These are phyloP conservation scores for Romanomermis culicivorax DNA, from an alignment of 2,888 invertebrate species.

Conservation along the genomic window DNA sequence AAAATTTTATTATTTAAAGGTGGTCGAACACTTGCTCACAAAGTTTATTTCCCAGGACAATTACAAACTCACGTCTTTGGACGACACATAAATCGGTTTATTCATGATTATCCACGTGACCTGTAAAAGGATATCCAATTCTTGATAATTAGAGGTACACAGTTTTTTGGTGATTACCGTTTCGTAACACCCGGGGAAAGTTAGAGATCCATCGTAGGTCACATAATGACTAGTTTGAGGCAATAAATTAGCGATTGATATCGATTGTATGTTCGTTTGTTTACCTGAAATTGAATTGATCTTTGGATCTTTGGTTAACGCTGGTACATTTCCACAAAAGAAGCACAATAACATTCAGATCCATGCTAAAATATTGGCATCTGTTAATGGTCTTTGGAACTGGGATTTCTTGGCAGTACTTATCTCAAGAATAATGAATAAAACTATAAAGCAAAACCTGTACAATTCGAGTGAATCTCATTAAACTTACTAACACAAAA, in stretches of 20 bases:
- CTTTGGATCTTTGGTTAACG: constrained; percentile 3
- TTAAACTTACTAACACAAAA: background rate
- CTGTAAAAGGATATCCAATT: background rate
- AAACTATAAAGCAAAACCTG: too few species aligned
- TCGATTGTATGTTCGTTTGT: constrained; percentile 55
- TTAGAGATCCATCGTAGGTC: constrained; percentile 91
- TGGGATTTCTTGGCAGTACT: too few species aligned
- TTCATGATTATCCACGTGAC: constrained; percentile 93
- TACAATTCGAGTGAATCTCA: too few species aligned
- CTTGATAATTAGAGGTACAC: background rate
- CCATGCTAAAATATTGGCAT: too few species aligned
- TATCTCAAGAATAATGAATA: too few species aligned
- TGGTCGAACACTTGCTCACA: background rate
- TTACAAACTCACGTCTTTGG: constrained; percentile 53
- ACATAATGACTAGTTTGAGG: constrained; percentile 82
- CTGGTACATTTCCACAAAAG: too few species aligned
- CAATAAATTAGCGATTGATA: constrained; percentile 63
- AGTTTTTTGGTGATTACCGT: constrained; percentile 21
- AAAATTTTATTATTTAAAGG: background rate
- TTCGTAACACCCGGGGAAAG: constrained; percentile 49
- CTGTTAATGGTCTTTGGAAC: too few species aligned
- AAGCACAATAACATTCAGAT: too few species aligned
- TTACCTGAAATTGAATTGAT: constrained; percentile 41
- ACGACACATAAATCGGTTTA: constrained; percentile 85
- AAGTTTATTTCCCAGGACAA: background rate